These are phyloP conservation scores for Propithecus perrieri DNA, from an alignment of 2,797 vertebrate genomes.

Conservation along the genomic window DNA sequence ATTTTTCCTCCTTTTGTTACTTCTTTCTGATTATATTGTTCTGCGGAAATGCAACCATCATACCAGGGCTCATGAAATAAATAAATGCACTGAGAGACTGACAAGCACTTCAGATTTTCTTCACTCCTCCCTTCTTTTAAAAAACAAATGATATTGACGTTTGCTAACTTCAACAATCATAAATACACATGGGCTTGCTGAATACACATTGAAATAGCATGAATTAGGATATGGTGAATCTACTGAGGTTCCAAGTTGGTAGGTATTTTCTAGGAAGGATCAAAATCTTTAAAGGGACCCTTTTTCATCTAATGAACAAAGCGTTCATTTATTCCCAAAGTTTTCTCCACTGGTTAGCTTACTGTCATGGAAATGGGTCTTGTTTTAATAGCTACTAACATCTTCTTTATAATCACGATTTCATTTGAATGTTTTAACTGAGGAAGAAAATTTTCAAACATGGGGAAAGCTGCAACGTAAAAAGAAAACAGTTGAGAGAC, in stretches of 20 bases:
- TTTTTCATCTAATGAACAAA: not conserved
- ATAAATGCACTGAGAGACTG: not conserved
- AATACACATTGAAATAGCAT: not conserved
- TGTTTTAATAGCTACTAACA: not conserved
- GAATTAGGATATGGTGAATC: not conserved
- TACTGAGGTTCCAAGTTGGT: not conserved
- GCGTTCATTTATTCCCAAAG: not conserved
- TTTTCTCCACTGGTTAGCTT: not conserved
- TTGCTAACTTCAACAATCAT: not conserved
- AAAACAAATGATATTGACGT: not conserved
- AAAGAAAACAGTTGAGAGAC: not conserved
- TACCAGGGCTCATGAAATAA: not conserved
- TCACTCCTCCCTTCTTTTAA: not conserved
- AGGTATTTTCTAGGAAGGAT: not conserved
- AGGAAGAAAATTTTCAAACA: not conserved
- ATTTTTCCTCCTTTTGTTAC: not conserved
- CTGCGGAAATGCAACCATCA: not conserved
- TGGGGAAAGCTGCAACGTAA: not conserved
- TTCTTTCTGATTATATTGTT: constrained; percentile 20
- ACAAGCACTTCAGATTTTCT: not conserved
- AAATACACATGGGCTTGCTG: not conserved
- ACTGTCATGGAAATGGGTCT: not conserved
- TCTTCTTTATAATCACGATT: constrained; percentile 10
- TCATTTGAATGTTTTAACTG: not conserved
- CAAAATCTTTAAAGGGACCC: not conserved